Evolutionary conservation across 2,888 invertebrate genomes (phyloP).

Genomic region (Trachelus iudaicus): DNA sequence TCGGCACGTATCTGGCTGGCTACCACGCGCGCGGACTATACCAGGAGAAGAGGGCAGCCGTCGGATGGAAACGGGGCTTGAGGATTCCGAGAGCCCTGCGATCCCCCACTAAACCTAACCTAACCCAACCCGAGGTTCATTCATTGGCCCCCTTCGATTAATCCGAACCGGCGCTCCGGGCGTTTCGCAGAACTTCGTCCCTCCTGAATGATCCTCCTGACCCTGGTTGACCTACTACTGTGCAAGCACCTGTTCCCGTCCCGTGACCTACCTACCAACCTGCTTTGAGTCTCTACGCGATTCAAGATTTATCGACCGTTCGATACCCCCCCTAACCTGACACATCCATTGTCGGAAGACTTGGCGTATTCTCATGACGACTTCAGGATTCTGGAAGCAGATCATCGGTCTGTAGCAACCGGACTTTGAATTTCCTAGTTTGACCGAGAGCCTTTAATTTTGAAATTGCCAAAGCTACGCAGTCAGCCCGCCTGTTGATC

Average conservation of each 20-base stretch:
- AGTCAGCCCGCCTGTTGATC: not conserved
- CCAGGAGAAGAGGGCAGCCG: not conserved
- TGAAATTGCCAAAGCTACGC: not conserved
- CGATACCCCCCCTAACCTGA: not conserved
- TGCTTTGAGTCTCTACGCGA: not conserved
- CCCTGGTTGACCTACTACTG: slow-evolving; percentile 15
- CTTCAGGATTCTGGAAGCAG: not conserved
- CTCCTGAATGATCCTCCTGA: slow-evolving; percentile 36
- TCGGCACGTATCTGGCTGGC: not conserved
- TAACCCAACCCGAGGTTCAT: not conserved
- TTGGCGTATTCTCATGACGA: not conserved
- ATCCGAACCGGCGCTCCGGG: slow-evolving; percentile 2
- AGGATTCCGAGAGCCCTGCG: not conserved
- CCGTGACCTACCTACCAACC: not conserved
- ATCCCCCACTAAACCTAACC: not conserved
- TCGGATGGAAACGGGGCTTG: not conserved
- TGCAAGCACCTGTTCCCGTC: not conserved
- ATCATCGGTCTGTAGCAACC: not conserved
- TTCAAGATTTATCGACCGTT: not conserved
- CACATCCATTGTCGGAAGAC: not conserved
- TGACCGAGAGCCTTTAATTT: not conserved
- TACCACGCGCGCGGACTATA: not conserved
- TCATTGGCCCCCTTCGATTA: not conserved
- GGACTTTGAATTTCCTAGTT: not conserved
- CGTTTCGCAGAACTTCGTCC: slow-evolving; percentile 40